Conservation (phyloP, 2,888 invertebrate genomes). For the Chymomyza fuscimana region DNA sequence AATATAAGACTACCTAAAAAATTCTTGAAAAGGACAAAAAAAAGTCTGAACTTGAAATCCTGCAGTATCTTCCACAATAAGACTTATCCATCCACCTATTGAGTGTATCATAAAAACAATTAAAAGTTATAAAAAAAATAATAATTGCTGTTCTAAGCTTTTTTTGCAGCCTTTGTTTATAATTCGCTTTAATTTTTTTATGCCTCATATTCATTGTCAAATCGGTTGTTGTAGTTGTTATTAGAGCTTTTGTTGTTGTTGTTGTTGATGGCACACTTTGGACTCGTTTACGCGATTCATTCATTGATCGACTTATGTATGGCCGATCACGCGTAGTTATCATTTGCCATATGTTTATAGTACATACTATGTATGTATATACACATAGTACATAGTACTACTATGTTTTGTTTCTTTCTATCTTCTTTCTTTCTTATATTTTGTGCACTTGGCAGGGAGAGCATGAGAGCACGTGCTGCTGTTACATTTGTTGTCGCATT, state of each 20-base stretch:
- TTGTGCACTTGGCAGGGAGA: neutral
- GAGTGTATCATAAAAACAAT: too few species aligned
- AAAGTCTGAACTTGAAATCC: too few species aligned
- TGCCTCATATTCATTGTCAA: neutral
- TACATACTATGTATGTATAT: neutral
- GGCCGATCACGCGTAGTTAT: conserved; percentile 66
- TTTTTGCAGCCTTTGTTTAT: neutral
- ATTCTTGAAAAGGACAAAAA: too few species aligned
- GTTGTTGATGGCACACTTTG: conserved; percentile 40
- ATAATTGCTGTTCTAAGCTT: neutral
- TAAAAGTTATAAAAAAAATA: neutral
- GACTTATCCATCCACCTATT: too few species aligned
- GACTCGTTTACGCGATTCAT: conserved; percentile 56
- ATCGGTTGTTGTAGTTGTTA: conserved; percentile 17
- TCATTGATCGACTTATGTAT: conserved; percentile 68
- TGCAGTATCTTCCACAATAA: too few species aligned
- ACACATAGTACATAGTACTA: neutral
- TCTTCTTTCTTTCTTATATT: too few species aligned
- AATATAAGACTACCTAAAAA: too few species aligned
- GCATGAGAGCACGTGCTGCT: neutral
- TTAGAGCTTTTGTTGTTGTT: conserved; percentile 13
- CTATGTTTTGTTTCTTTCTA: neutral
- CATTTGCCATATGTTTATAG: neutral
- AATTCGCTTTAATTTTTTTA: neutral
- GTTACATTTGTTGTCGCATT: neutral